Percentiles rank a stretch among this genome's conserved stretches.
Conservation (phyloP, 2,113 vertebrate genomes). For the Phalacrocorax carbo region DNA sequence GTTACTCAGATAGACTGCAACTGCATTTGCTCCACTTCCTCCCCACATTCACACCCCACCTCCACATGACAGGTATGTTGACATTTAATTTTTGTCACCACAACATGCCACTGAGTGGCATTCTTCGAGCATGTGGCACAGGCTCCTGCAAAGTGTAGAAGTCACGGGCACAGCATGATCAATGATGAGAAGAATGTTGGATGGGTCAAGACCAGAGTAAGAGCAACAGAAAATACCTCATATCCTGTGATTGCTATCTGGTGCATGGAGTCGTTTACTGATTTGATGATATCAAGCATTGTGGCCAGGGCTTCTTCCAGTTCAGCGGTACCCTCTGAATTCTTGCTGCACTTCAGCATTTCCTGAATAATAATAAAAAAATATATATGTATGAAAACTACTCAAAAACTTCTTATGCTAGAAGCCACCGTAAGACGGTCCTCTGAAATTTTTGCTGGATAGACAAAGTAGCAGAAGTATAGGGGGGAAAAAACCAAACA, state of each 20-base stretch:
- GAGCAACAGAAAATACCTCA: conserved; percentile 70
- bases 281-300: conserved; percentile 88
- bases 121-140: neutral
- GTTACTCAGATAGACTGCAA: neutral
- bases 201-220: neutral
- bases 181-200: neutral
- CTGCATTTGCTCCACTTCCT: neutral
- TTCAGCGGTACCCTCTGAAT: conserved; percentile 82
- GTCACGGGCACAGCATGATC: rapidly evolving
- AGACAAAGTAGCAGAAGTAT: neutral
- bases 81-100: neutral
- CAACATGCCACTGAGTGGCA: neutral
- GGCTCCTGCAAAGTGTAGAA: neutral
- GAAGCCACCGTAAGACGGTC: neutral
- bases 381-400: neutral
- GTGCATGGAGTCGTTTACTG: conserved; percentile 93
- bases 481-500: too few species aligned
- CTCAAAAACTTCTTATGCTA: neutral
- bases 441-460: neutral
- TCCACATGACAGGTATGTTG: neutral
- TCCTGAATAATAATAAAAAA: conserved; percentile 71
- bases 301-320: conserved; percentile 89
- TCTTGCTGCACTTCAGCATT: conserved; percentile 91
- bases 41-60: neutral
- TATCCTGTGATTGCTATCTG: conserved; percentile 93